Conservation (phyloP, 1,140 invertebrate species). For the Phocides pigmalion region DNA sequence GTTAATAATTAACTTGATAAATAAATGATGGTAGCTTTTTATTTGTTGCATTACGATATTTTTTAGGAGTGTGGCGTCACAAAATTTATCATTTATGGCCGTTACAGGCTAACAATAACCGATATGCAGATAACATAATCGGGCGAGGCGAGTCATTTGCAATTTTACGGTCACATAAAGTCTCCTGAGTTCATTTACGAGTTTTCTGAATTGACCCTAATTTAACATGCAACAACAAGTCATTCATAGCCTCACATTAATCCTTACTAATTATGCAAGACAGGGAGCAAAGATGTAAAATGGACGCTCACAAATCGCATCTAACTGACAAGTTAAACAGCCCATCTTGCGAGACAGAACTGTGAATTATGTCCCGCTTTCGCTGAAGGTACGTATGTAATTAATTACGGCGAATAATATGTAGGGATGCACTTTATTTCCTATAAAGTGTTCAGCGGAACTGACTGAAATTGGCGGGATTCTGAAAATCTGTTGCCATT, state of each 20-base stretch:
- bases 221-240: constrained; percentile 56
- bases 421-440: constrained; percentile 68
- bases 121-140: constrained; percentile 22
- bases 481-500: constrained; percentile 36
- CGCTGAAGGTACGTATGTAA: constrained; percentile 62
- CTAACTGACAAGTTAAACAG: constrained; percentile 75
- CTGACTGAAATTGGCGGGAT: constrained; percentile 56
- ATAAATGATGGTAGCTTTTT: neutral
- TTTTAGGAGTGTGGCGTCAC: constrained; percentile 17
- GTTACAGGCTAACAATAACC: constrained; percentile 23
- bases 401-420: constrained; percentile 75
- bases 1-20: no score
- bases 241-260: constrained; percentile 73
- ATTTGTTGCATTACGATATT: neutral
- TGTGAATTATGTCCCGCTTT: constrained; percentile 66
- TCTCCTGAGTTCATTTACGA: constrained; percentile 38
- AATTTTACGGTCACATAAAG: constrained; percentile 33
- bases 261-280: constrained; percentile 77
- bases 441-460: constrained; percentile 57
- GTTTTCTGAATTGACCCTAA: constrained; percentile 47
- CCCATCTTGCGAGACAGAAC: constrained; percentile 71
- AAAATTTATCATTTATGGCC: constrained; percentile 22
- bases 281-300: constrained; percentile 73
- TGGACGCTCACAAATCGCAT: constrained; percentile 74
- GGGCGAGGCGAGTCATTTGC: constrained; percentile 18